Base-by-base conservation (phyloP, 2,888 invertebrate species). In the Lepidocyrtoides sp. region DNA sequence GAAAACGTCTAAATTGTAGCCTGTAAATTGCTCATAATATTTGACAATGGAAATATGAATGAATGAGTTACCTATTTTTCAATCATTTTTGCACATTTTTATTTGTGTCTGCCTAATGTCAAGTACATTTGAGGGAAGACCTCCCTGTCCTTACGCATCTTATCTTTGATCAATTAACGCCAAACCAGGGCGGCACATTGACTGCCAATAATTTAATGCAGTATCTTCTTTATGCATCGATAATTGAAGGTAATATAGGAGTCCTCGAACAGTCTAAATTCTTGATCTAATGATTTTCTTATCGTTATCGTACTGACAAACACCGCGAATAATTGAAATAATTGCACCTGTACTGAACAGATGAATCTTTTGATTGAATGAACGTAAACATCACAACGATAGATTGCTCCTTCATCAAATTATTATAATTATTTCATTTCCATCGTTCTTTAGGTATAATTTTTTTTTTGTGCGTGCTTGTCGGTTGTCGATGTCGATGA, bases 241-340 rank as follows among this genome's bases (percentile, higher is more conserved):
- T 48, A 69, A 41, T 41, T 41, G 41, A 41, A 69, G 36, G 41
- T 41, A 20, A 69, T 7, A 14, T 20, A 32, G 4, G n/a, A 32
- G 29, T 32, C 4, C 2, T 51, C 4, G 69, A 20, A n/a, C 69
- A 69, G 23, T 44, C 8, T 14, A 14, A 48, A 14, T 72, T 72
- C 48, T 72, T 20, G 23, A 2, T 44, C 72, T 72, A 72, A 72
- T 72, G 72, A 72, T 23, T 72, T 72, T 72, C 41, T 44, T 72
- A 72, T 72, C 72, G 23, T 44, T 14, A 20, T 23, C 20, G 1
- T 12, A 72, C n/a, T 23, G 48, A n/a, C 36, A 41, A 8, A 23
- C 44, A 10, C 72, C 72, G 4, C 23, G 20, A 26, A n/a, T 66
- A 66, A 32, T 66, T 66, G 66, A 66, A 29, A 41, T 72, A 72